A percentile compares a stretch with the other conserved stretches of the same genome.
Evolutionary conservation across 1,140 invertebrate species (phyloP).

Genomic region (Gonatopus flavifemur): DNA sequence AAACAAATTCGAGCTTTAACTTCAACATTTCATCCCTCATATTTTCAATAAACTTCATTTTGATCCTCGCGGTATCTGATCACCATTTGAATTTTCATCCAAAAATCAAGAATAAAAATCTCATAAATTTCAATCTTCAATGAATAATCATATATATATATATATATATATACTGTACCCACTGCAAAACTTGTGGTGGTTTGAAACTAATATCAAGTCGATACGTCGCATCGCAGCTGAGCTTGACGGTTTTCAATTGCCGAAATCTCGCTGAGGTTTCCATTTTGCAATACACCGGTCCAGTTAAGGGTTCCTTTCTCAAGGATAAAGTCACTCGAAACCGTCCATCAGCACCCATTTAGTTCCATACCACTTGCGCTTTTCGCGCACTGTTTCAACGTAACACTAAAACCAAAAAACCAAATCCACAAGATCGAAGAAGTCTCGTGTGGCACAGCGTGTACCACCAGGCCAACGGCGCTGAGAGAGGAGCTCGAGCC

Average conservation of each 20-base stretch:
- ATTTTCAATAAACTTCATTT: too few relatives aligned
- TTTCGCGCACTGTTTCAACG: too few relatives aligned
- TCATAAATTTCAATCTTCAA: too few relatives aligned
- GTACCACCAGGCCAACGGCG: neutral
- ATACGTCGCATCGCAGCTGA: constrained; percentile 56
- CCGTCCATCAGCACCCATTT: constrained; percentile 52
- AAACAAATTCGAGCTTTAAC: too few relatives aligned
- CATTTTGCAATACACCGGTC: constrained; percentile 60
- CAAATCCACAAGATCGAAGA: too few relatives aligned
- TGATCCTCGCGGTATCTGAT: too few relatives aligned
- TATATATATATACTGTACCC: constrained; percentile 46
- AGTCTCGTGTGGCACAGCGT: too few relatives aligned
- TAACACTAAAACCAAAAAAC: too few relatives aligned
- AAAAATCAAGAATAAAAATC: too few relatives aligned
- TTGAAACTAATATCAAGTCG: constrained; percentile 61
- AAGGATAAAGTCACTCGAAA: constrained; percentile 58
- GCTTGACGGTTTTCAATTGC: constrained; percentile 58
- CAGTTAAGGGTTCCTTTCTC: constrained; percentile 52
- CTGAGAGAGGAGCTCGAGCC: neutral
- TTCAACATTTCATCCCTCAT: too few relatives aligned
- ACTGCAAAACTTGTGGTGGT: constrained; percentile 58
- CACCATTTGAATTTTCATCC: too few relatives aligned
- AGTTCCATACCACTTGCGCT: constrained; percentile 29
- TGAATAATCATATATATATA: too few relatives aligned
- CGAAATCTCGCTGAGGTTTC: constrained; percentile 55